Base-by-base conservation (phyloP, 2,888 invertebrate genomes). In the Xanthostigma xanthostigma region DNA sequence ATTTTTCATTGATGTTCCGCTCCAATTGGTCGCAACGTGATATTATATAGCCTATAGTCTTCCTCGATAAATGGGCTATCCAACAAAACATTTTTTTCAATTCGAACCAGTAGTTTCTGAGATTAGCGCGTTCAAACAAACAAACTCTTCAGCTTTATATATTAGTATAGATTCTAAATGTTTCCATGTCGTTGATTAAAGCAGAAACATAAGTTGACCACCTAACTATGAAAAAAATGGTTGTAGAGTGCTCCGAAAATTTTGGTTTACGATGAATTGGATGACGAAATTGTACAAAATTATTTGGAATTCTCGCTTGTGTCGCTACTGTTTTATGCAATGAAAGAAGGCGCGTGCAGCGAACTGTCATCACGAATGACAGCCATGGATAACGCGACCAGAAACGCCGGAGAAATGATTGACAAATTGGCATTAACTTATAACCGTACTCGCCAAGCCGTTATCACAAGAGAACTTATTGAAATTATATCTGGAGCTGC, bases 361-460 rank as follows among this genome's bases (percentile, higher is more conserved):
- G 95, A 95, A 65, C 95, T 95, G 69, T 90, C 91, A 41, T 84
- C 93, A 41, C 79, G 95, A 51, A 96, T 96, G 95, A 88, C 93
- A 49, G 90, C 95, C 62, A 95, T 96, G 96, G 96, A 95, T 73
- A 89, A 86, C 64, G 93, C 95, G 8, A 88, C 86, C 64, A 96
- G 95, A 76, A 96, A 96, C 69, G 95, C 95, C 51, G 93, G 90
- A 57, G 94, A 96, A 67, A 93, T 95, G 93, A 95, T 95, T 63
- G 89, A 87, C 61, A 92, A 91, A 62, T 75, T 95, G 50, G 88
- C 88, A 1, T 70, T 95, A 55, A 87, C 88, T 48, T 95, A 89
- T 81, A 95, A 95, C 75, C 80, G 94, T 59, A 95, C 94, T 55
- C 77, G 94, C 65, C 95, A 96, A 70, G 87, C 94, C 61, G 91